A percentile compares a stretch with the other conserved stretches of the same genome.
Conservation (phyloP, 2,113 vertebrate genomes). For the Psittacula cyanocephala region DNA sequence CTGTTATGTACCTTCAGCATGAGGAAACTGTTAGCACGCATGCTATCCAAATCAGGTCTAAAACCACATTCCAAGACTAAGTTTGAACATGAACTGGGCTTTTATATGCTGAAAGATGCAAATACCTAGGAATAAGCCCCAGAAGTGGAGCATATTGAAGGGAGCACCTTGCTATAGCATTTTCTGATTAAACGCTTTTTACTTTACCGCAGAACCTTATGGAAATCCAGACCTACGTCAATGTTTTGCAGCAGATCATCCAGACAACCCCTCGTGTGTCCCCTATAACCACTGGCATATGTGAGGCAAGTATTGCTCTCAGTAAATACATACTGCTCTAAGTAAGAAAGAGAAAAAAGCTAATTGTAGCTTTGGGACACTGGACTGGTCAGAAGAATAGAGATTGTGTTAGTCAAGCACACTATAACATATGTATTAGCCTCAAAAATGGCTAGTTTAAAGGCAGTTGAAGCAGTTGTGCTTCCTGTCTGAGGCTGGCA, state of each 20-base stretch:
- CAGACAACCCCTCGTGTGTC: conserved; percentile 81
- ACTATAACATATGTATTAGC: neutral
- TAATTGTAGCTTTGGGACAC: neutral
- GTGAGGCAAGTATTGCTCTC: conserved; percentile 77
- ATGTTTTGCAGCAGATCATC: conserved; percentile 90
- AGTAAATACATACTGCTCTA: neutral
- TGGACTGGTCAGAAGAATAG: neutral
- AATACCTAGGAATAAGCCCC: neutral
- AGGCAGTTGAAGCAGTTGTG: neutral
- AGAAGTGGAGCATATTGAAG: neutral
- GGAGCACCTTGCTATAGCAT: neutral
- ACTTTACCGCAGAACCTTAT: conserved; percentile 84
- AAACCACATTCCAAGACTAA: neutral
- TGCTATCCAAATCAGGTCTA: neutral
- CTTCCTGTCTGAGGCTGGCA: neutral
- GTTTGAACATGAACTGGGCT: neutral
- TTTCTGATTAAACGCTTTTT: neutral
- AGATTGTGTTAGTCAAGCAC: neutral
- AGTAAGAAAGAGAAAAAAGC: neutral
- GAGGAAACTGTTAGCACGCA: neutral
- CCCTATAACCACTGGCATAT: conserved; percentile 73
- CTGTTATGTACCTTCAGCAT: neutral
- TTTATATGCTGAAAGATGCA: neutral
- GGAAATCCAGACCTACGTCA: conserved; percentile 93
- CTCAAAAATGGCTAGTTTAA: neutral